Evolutionary conservation across 2,888 invertebrate species (phyloP).

Genomic region (Disparrhopalites patrizii): DNA sequence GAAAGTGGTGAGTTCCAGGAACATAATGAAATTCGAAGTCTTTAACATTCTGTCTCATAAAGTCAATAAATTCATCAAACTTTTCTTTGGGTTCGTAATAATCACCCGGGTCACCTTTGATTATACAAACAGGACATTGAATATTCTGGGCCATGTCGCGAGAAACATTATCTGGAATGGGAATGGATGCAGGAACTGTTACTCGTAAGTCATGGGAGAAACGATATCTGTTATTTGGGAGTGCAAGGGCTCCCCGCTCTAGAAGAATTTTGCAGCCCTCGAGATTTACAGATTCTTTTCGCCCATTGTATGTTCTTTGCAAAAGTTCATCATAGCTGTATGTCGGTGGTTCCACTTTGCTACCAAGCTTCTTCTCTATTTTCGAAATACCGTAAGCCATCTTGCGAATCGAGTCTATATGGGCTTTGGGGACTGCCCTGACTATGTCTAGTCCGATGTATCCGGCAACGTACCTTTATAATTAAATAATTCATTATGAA

Average conservation of each 20-base stretch:
- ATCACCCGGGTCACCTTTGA: slow-evolving; percentile 49
- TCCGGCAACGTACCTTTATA: slow-evolving; percentile 31
- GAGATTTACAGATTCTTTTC: slow-evolving; percentile 32
- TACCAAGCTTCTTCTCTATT: slow-evolving; percentile 35
- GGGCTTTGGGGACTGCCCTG: slow-evolving; percentile 29
- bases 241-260: slow-evolving; percentile 33
- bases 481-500: slow-evolving; percentile 3
- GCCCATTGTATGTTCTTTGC: slow-evolving; percentile 29
- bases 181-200: slow-evolving; percentile 36
- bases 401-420: slow-evolving; percentile 10
- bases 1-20: slow-evolving; percentile 49
- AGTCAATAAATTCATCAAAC: slow-evolving; percentile 40
- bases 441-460: slow-evolving; percentile 44
- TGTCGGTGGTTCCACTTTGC: slow-evolving; percentile 27
- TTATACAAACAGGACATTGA: slow-evolving; percentile 49
- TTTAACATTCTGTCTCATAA: slow-evolving; percentile 38
- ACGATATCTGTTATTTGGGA: slow-evolving; percentile 28
- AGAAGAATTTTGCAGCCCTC: slow-evolving; percentile 38
- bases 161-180: slow-evolving; percentile 27
- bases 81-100: slow-evolving; percentile 45
- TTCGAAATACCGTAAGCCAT: slow-evolving; percentile 22
- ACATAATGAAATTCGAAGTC: slow-evolving; percentile 45
- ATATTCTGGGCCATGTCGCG: slow-evolving; percentile 43
- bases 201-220: slow-evolving; percentile 44
- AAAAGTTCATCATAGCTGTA: slow-evolving; percentile 41